Base-by-base conservation (phyloP, 2,113 vertebrate genomes). In the Callithrix jacchus region DNA sequence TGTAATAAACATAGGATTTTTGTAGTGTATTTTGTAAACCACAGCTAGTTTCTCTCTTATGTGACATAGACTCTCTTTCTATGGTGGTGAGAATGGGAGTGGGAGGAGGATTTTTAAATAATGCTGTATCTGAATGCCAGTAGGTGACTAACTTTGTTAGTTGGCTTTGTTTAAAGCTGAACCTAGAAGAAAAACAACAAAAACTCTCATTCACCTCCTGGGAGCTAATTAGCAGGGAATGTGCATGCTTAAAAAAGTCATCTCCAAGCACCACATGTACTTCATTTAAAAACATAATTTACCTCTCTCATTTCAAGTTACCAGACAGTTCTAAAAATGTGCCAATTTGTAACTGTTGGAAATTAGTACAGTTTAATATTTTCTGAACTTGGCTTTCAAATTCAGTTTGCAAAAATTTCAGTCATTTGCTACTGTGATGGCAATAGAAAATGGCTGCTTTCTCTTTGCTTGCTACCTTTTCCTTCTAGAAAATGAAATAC, bases 151-250 rank as follows among this genome's bases (percentile, higher is more conserved):
- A 94, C 17, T 52, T 87, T 89, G 73, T 73, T 93, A 95, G 64
- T 96, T 98, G 42, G 89, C 96, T 92, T 87, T 91, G 89, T 97
- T 98, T 98, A 87, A 95, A 97, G 95, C 87, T 96, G 92, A 98
- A 97, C 61, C 90, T 94, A 97, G 95, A 97, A 97, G 95, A 97
- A 96, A 91, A 88, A 90, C 91, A 97, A 97, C 27, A 91, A 91
- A 87, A 87, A 68, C 32, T 54, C 18, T n/a, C 97, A 81, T 54
- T 70, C 21, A 93, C 84, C 98, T 98, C 98, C 25, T 91, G 98
- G 98, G 98, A 98, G 95, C 98, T 98, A 98, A 95, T 98, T 97
- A 98, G 97, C 0, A 11, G 35, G 94, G 89, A 97, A 97, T 92
- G 79, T 40, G 84, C 77, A 90, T 9, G 71, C 95, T 64, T 97